These are phyloP conservation scores for Cryptosula pallasiana DNA, from an alignment of 2,888 invertebrate species.

Conservation along the genomic window DNA sequence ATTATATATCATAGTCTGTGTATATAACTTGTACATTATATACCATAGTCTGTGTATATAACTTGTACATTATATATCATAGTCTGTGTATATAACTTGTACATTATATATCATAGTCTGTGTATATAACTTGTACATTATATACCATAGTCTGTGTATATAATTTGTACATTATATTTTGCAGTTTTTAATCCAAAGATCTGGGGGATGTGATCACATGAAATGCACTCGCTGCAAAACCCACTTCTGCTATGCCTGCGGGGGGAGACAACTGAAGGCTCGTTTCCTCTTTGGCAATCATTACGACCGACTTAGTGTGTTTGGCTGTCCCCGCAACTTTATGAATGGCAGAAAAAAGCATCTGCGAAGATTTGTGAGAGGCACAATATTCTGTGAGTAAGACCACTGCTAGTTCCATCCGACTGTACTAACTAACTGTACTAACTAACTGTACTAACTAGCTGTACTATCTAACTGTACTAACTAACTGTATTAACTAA, in stretches of 20 bases:
- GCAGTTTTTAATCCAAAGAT: slow-evolving; percentile 53
- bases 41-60: too few species aligned
- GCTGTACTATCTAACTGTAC: too few species aligned
- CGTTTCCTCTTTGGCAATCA: slow-evolving; percentile 53
- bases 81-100: too few species aligned
- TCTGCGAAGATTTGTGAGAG: slow-evolving; percentile 4
- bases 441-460: too few species aligned
- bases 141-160: background rate
- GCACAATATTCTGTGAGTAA: background rate
- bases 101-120: too few species aligned
- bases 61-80: too few species aligned
- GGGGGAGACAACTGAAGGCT: slow-evolving; percentile 44
- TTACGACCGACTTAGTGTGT: slow-evolving; percentile 47
- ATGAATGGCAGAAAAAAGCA: slow-evolving; percentile 38
- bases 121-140: background rate
- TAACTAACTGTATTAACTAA: too few species aligned
- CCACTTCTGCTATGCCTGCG: slow-evolving; percentile 55
- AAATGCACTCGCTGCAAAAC: slow-evolving; percentile 50
- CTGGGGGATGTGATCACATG: slow-evolving; percentile 56
- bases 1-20: too few species aligned
- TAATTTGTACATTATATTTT: too few species aligned
- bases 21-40: too few species aligned
- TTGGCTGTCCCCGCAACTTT: slow-evolving; percentile 53
- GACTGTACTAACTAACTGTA: too few species aligned
- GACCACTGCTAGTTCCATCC: too few species aligned